Base-by-base conservation (phyloP, 1,140 invertebrate genomes). In the Bombus pyrosoma region DNA sequence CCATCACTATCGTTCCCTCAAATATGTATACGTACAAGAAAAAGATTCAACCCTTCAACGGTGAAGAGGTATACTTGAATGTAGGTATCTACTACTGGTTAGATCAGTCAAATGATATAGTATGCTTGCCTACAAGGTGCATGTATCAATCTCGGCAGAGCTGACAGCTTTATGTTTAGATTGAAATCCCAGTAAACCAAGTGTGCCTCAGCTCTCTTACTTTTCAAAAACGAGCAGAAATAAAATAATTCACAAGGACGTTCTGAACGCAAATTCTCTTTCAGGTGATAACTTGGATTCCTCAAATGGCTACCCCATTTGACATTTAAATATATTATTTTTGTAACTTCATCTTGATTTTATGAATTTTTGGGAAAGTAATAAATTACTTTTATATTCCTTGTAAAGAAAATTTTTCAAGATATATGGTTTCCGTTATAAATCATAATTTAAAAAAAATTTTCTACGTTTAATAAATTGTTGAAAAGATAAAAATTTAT, bases 101-200 rank as follows among this genome's bases (percentile, higher is more conserved):
- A 34, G 37, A 72, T n/a, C 69, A 72, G 69, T 39, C 25, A 28
- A 72, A 37, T 41, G 69, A 72, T 72, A 41, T 72, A n/a, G 25
- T 12, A 72, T 41, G 25, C 25, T 15, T 34, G 34, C 39, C 13
- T 72, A 41, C 69, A 12, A 25, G 28, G 39, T 72, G 12, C 69
- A 72, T 41, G 28, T 72, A 72, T 72, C 69, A 72, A 72, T 37
- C 39, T 72, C 69, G 13, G 6, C 39, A n/a, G 37, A 15, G 69
- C 39, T 72, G 39, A 72, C 69, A 72, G 69, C 69, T n/a, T 72
- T 72, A 39, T 69, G 68, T 72, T 72, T 72, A 41, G 69, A 72
- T 72, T 72, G 69, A 72, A 72, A 72, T 72, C 39, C 39, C 9
- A 72, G 39, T 39, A 69, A 69, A 69, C 37, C 37, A 39, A 39